Evolutionary conservation across 2,797 vertebrate species (phyloP).

Genomic region (Microchirus variegatus): DNA sequence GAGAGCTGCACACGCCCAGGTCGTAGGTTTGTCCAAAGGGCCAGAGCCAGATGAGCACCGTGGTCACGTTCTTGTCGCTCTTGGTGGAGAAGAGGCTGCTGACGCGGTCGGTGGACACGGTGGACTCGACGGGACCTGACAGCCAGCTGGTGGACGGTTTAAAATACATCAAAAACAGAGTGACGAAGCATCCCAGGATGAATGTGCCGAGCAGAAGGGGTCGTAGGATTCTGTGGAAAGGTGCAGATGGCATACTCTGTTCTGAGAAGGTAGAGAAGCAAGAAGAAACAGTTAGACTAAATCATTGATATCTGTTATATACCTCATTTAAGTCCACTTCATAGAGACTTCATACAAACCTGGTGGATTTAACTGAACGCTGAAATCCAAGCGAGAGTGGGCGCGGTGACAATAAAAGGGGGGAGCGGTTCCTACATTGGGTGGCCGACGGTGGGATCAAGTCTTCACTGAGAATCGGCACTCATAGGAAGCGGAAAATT

Average conservation of each 20-base stretch:
- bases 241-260: conserved; percentile 97
- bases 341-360: too few species aligned
- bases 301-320: too few species aligned
- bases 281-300: not conserved
- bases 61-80: conserved; percentile 91
- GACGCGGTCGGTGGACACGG: conserved; percentile 89
- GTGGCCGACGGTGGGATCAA: conserved; percentile 27
- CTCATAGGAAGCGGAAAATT: conserved; percentile 41
- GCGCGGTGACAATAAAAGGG: conserved; percentile 35
- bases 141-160: conserved; percentile 97
- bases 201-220: conserved; percentile 92
- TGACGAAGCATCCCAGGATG: conserved; percentile 95
- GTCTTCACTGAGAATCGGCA: conserved; percentile 41
- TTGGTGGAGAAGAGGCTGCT: conserved; percentile 91
- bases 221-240: conserved; percentile 94
- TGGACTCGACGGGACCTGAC: conserved; percentile 91
- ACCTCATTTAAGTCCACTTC: too few species aligned
- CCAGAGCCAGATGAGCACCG: conserved; percentile 96
- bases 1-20: conserved; percentile 88
- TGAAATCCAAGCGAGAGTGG: conserved; percentile 73
- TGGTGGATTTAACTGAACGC: conserved; percentile 73
- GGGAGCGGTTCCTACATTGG: conserved; percentile 59
- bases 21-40: conserved; percentile 96
- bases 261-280: conserved; percentile 75
- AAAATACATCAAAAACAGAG: conserved; percentile 96